Evolutionary conservation across 2,888 invertebrate genomes (phyloP).

Genomic region (Hydrotaea diabolus): DNA sequence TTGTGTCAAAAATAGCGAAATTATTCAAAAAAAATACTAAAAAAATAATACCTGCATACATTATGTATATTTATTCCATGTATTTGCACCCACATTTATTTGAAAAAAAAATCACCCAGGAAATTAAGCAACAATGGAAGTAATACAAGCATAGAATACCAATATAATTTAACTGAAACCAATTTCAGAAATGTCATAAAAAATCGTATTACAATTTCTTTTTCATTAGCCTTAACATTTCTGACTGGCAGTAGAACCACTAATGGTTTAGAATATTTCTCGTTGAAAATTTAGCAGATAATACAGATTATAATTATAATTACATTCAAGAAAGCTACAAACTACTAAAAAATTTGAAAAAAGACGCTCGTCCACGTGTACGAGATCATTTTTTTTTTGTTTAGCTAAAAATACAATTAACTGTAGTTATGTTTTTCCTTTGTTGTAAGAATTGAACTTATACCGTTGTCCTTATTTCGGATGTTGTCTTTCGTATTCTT

Average conservation of each 20-base stretch:
- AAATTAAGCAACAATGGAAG: background rate
- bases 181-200: constrained; percentile 42
- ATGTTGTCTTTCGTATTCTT: constrained; percentile 78
- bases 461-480: constrained; percentile 58
- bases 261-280: constrained; percentile 47
- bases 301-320: constrained; percentile 50
- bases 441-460: constrained; percentile 6
- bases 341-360: constrained; percentile 59
- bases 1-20: background rate
- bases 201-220: constrained; percentile 29
- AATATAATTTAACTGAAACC: constrained; percentile 4
- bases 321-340: constrained; percentile 59
- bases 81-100: constrained; percentile 16
- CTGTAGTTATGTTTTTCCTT: constrained; percentile 36
- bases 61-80: no score
- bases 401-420: constrained; percentile 56
- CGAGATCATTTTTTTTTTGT: constrained; percentile 44
- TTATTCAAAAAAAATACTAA: background rate
- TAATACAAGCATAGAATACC: background rate
- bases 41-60: background rate
- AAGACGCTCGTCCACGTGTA: constrained; percentile 48
- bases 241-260: constrained; percentile 1
- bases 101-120: background rate
- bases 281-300: background rate
- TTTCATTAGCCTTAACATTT: background rate